Percentiles rank a stretch among this genome's conserved stretches.
Evolutionary conservation across 2,888 invertebrate species (phyloP).

Genomic region (Phasia obesa): DNA sequence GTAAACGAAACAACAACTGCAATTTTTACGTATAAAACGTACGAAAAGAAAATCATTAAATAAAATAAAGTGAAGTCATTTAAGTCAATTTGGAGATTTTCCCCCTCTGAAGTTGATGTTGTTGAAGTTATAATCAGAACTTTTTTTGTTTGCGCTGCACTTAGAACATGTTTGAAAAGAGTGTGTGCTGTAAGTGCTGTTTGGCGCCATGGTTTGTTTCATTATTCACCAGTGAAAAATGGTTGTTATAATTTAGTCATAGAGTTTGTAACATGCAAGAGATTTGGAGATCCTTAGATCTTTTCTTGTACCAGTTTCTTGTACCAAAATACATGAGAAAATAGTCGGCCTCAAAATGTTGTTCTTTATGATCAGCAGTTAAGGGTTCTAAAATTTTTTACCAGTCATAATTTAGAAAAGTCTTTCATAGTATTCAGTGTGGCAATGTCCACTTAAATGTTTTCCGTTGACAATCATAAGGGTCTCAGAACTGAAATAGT

Average conservation of each 20-base stretch:
- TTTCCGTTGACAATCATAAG: too few species aligned
- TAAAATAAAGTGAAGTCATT: conserved; percentile 66
- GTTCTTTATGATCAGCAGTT: too few species aligned
- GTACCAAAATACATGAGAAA: too few species aligned
- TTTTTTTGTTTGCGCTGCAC: conserved; percentile 26
- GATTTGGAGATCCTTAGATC: too few species aligned
- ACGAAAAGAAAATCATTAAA: conserved; percentile 45
- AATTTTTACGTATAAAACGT: conserved; percentile 38
- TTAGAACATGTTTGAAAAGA: conserved; percentile 4
- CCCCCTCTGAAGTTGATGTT: conserved; percentile 1
- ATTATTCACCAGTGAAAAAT: neutral
- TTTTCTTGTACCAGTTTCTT: too few species aligned
- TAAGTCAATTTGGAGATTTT: conserved; percentile 64
- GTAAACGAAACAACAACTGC: neutral
- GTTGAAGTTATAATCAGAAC: conserved; percentile 33
- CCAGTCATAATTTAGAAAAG: too few species aligned
- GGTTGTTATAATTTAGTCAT: neutral
- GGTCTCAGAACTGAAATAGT: too few species aligned
- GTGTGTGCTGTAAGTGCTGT: conserved; percentile 40
- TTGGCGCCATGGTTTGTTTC: conserved; percentile 62
- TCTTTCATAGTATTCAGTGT: too few species aligned
- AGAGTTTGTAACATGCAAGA: conserved; percentile 3
- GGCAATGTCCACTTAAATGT: too few species aligned
- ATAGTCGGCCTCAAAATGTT: too few species aligned
- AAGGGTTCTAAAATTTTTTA: too few species aligned